A percentile compares a stretch with the other conserved stretches of the same genome.
phyloP scores from a whole-genome alignment of 2,797 vertebrate species.

The Calcarius lapponicus region DNA sequence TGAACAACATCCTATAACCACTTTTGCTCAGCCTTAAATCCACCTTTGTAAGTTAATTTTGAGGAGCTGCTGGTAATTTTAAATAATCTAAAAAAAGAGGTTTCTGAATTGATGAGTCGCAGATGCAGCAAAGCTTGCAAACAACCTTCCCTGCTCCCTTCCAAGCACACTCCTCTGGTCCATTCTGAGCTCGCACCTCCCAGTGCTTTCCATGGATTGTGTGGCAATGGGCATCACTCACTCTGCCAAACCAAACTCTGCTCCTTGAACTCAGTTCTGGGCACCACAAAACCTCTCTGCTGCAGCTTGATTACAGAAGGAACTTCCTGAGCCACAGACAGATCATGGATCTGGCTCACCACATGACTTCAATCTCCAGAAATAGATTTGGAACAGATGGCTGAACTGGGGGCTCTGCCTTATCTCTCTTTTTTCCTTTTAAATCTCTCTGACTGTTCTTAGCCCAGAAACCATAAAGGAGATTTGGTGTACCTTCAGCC shows the following conservation, averaged over 20 bases:
- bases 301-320: not conserved
- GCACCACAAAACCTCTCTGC: not conserved
- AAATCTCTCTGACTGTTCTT: not conserved
- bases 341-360: not conserved
- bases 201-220: not conserved
- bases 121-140: not conserved
- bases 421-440: not conserved
- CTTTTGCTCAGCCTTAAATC: not conserved
- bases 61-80: not conserved
- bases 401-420: not conserved
- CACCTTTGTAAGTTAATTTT: not conserved
- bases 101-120: not conserved
- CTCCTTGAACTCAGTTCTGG: not conserved
- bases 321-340: not conserved
- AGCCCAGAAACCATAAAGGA: not conserved
- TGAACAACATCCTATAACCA: not conserved
- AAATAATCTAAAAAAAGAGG: not conserved
- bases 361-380: not conserved
- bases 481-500: conserved; percentile 70
- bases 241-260: not conserved
- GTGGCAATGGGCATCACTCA: not conserved
- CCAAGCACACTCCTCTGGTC: not conserved
- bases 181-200: not conserved
- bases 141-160: not conserved
- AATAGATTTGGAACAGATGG: not conserved